Evolutionary conservation across 2,797 vertebrate species (phyloP), one percentile per base, ranked within the genome.

Genomic region (Ispidina lecontei): DNA sequence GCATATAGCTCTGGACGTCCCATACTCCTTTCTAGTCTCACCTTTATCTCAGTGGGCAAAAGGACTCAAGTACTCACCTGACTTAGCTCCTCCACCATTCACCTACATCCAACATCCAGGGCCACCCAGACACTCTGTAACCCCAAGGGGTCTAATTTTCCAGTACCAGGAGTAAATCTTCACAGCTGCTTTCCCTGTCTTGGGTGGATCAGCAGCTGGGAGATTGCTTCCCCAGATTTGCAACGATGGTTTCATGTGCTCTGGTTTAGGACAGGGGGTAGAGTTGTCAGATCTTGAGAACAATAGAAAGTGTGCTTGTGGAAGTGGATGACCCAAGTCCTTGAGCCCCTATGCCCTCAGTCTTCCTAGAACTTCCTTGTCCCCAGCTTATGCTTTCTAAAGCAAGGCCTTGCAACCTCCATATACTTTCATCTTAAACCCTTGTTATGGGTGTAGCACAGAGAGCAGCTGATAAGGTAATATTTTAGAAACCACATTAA

Each of bases 391-490:
- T 12, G 12, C 1, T 89, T 7, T 49, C 35, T n/a, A 41, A 81
- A 92, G 18, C 35, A 67, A 14, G 19, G 26, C 26, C 19, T 75
- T 33, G 20, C 15, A 72, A 19, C 10, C 6, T 70, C 8, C 7
- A 17, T 37, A 15, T 18, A 26, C 71, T 78, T 93, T 67, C 25
- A n/a, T 91, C 54, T 79, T 60, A 75, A 92, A 59, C 25, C 39
- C 68, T 70, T 60, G 14, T 8, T 70, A 49, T 20, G 5, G 4
- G 5, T 18, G 4, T 55, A 84, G 47, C 33, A 23, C 10, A 60
- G 70, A 54, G 60, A 81, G 92, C 74, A 93, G 16, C 29, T 70
- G 63, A 59, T 63, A 77, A 89, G 23, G 60, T 73, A 86, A 76
- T 82, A 68, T 71, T 91, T 93, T 60, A 84, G 47, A 71, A 79